A percentile compares a stretch with the other conserved stretches of the same genome.
Conservation (phyloP, 2,888 invertebrate species). For the Noctua janthina region DNA sequence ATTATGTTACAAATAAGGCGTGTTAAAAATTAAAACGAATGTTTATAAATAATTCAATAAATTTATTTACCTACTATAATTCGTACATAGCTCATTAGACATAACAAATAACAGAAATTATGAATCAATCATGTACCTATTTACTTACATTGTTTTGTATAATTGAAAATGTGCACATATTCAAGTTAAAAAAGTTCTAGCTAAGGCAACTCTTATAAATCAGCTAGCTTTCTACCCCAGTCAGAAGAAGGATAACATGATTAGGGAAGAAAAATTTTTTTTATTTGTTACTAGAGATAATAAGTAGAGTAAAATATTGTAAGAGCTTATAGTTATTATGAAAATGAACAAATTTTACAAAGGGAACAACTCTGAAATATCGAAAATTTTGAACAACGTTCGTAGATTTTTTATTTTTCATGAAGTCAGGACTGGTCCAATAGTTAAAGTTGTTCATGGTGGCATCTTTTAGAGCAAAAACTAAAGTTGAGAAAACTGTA, state of each 20-base stretch:
- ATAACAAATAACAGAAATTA: constrained; percentile 19
- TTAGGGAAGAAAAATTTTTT: neutral
- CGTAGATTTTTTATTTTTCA: neutral
- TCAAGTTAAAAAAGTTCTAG: constrained; percentile 24
- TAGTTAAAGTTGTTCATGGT: neutral
- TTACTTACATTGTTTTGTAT: constrained; percentile 8
- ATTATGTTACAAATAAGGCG: neutral
- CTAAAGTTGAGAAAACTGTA: neutral
- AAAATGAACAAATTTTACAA: neutral
- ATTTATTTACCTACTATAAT: constrained; percentile 28
- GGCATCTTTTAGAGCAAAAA: neutral
- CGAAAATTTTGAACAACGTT: neutral
- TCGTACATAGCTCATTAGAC: neutral
- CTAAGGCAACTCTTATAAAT: constrained; percentile 38
- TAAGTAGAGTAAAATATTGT: neutral
- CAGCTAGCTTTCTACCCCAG: constrained; percentile 1
- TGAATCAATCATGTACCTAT: constrained; percentile 15
- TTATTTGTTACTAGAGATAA: neutral
- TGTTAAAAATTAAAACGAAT: neutral
- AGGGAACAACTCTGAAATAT: neutral
- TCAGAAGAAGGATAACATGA: neutral
- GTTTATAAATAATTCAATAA: constrained; percentile 8
- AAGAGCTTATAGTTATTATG: neutral
- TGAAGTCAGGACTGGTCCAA: too few relatives aligned
- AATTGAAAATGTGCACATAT: neutral